phyloP scores from a whole-genome alignment of 1,140 invertebrate species.

The Pararge aegeria region DNA sequence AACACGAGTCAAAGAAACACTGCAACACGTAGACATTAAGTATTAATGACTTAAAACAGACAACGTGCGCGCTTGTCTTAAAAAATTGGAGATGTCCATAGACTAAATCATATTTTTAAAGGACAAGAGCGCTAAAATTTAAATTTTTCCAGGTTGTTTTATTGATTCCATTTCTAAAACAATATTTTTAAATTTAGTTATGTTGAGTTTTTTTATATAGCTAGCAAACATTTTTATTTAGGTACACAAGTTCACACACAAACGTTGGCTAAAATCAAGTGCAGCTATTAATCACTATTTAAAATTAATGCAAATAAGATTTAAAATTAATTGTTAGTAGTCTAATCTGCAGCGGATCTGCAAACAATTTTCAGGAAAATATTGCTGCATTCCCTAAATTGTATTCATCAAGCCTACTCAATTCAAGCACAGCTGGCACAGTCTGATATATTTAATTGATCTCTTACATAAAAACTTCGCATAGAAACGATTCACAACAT shows the following conservation, averaged over 20 bases:
- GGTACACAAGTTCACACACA: too few species aligned
- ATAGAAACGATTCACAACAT: slow-evolving; percentile 53
- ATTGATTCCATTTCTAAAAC: too few species aligned
- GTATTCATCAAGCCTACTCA: not conserved
- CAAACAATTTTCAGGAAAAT: not conserved
- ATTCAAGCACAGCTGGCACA: slow-evolving; percentile 9
- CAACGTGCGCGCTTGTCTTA: slow-evolving; percentile 11
- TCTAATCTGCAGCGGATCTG: too few species aligned
- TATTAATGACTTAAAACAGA: slow-evolving; percentile 24
- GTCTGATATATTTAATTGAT: slow-evolving; percentile 23
- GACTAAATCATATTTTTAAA: not conserved
- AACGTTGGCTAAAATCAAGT: not conserved
- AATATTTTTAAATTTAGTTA: too few species aligned
- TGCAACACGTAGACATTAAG: slow-evolving; percentile 25
- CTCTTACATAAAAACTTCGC: slow-evolving; percentile 38
- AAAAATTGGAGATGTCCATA: not conserved
- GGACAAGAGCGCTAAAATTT: not conserved
- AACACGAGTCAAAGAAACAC: slow-evolving; percentile 24
- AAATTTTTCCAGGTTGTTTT: not conserved
- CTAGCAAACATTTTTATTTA: not conserved
- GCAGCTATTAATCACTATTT: not conserved
- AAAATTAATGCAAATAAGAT: too few species aligned
- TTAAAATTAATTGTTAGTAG: too few species aligned
- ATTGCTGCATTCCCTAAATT: not conserved
- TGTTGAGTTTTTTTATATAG: too few species aligned